Evolutionary conservation across 2,888 invertebrate species (phyloP).

Genomic region (Scaptomyza flava): DNA sequence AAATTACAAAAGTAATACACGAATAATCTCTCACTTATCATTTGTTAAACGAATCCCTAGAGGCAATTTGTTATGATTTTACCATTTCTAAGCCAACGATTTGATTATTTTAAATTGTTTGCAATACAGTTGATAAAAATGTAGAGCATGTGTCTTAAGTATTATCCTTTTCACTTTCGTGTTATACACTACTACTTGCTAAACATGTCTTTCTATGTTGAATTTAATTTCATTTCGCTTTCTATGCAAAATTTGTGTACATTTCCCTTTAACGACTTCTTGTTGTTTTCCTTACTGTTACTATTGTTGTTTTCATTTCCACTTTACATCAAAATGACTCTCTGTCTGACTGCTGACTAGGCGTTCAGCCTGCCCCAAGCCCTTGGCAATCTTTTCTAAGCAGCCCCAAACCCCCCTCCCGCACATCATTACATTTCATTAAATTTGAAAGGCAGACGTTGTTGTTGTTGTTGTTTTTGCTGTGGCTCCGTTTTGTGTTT

Average conservation of each 20-base stretch:
- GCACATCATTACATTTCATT: slow-evolving; percentile 80
- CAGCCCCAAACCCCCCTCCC: not conserved
- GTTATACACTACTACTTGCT: not conserved
- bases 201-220: slow-evolving; percentile 14
- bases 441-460: slow-evolving; percentile 57
- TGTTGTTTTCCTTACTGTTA: slow-evolving; percentile 23
- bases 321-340: slow-evolving; percentile 62
- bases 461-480: slow-evolving; percentile 17
- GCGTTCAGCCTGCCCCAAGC: slow-evolving; percentile 2
- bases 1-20: not conserved
- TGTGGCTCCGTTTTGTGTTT: slow-evolving; percentile 71
- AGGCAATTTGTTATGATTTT: not conserved
- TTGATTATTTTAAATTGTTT: slow-evolving; percentile 5
- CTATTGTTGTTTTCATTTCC: slow-evolving; percentile 64
- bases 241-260: slow-evolving; percentile 39
- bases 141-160: slow-evolving; percentile 24
- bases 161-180: not conserved
- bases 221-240: slow-evolving; percentile 53
- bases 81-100: not conserved
- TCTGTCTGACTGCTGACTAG: slow-evolving; percentile 53
- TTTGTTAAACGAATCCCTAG: not conserved
- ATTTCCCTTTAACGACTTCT: slow-evolving; percentile 33
- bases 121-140: slow-evolving; percentile 49
- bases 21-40: not conserved
- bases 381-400: not conserved